phyloP scores from a whole-genome alignment of 1,140 invertebrate genomes.

The Archivesica marissinica region DNA sequence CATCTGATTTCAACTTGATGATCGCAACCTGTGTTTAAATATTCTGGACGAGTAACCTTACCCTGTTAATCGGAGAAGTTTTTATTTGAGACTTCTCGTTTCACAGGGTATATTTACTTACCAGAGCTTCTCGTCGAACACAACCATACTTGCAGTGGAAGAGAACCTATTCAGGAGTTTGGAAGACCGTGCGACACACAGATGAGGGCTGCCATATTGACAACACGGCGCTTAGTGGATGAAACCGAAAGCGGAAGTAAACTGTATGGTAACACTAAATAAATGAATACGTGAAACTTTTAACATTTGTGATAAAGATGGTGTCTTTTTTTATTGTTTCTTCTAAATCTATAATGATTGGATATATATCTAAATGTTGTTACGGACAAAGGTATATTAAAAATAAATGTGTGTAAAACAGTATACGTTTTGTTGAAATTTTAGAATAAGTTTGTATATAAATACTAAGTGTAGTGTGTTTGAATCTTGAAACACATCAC shows the following conservation, averaged over 20 bases:
- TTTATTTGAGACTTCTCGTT: constrained; percentile 74
- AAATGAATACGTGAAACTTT: not conserved
- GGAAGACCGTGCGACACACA: not conserved
- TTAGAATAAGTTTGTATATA: no score
- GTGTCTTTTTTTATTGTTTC: no score
- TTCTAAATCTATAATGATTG: no score
- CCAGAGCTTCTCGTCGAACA: constrained; percentile 41
- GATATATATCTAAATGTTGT: no score
- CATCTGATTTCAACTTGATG: no score
- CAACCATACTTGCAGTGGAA: not conserved
- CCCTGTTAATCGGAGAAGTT: constrained; percentile 80
- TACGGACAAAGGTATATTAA: no score
- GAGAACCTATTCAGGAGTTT: no score
- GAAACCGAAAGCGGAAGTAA: not conserved
- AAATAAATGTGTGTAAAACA: no score
- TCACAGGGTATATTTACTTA: constrained; percentile 80
- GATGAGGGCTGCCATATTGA: constrained; percentile 16
- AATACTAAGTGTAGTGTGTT: no score
- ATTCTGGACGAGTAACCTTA: constrained; percentile 71
- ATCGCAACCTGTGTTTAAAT: no score
- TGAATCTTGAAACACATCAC: no score
- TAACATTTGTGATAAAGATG: not conserved
- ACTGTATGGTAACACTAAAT: not conserved
- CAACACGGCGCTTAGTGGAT: not conserved
- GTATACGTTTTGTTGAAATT: no score